Conservation (phyloP, 2,797 vertebrate species). For the Apogon talboti region DNA sequence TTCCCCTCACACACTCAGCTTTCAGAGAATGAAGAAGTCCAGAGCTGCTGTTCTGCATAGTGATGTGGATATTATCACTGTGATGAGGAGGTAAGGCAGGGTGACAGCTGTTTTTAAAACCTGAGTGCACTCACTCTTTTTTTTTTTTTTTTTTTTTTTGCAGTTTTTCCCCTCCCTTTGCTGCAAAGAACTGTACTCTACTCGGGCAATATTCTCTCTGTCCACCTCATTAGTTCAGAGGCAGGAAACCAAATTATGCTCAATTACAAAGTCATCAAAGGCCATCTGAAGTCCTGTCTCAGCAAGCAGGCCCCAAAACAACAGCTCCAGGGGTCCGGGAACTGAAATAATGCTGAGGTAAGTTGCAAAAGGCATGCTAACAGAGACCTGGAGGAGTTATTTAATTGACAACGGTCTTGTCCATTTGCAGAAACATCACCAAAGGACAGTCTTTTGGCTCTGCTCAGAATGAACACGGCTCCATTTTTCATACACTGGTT, state of each 20-base stretch:
- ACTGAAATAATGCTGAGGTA: slow-evolving; percentile 23
- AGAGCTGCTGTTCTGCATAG: slow-evolving; percentile 57
- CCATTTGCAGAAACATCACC: slow-evolving; percentile 32
- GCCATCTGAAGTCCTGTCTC: slow-evolving; percentile 80
- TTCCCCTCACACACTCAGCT: slow-evolving; percentile 30
- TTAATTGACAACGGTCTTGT: slow-evolving; percentile 21
- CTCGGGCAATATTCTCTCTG: slow-evolving; percentile 64
- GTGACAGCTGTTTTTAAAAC: slow-evolving; percentile 72
- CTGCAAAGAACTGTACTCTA: slow-evolving; percentile 63
- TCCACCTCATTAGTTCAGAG: slow-evolving; percentile 84
- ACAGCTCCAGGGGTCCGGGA: not conserved
- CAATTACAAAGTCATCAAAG: slow-evolving; percentile 85
- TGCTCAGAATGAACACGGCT: slow-evolving; percentile 5
- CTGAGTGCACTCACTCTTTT: slow-evolving; percentile 40
- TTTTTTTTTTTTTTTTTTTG: slow-evolving; percentile 6
- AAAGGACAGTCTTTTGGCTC: slow-evolving; percentile 16
- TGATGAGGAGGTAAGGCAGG: slow-evolving; percentile 55
- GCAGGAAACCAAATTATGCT: slow-evolving; percentile 85
- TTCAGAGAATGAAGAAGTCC: slow-evolving; percentile 43
- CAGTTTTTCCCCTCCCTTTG: slow-evolving; percentile 31
- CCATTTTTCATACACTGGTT: slow-evolving; percentile 20
- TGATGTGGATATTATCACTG: slow-evolving; percentile 63
- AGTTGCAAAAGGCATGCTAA: slow-evolving; percentile 6
- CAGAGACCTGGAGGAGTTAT: slow-evolving; percentile 32
- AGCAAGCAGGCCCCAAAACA: slow-evolving; percentile 63